Base-by-base conservation (phyloP, 2,888 invertebrate species). In the Melitaea athalia region DNA sequence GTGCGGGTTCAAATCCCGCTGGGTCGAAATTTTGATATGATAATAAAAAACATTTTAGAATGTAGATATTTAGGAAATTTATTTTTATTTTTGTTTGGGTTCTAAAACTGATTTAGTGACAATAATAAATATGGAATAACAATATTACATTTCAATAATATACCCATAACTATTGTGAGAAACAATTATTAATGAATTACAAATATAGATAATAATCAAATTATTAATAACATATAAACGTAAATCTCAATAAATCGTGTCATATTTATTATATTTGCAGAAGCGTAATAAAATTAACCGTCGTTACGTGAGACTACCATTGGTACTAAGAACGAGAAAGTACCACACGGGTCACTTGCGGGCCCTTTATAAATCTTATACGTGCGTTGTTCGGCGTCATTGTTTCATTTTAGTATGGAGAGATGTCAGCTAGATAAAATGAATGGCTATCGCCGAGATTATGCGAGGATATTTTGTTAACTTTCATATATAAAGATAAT, bases 301-400 rank as follows among this genome's bases (percentile, higher is more conserved):
- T 63, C 61, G 69, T 74, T 73, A 73, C 68, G 67, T 62, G 68
- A 65, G 67, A 52, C 64, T 67, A 70, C 62, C 42, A 57, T 57
- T 33, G 53, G 33, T 33, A 55, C 53, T 53, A 14, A 53, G 53
- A 31, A 24, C 38, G 55, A 60, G 65, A 61, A 66, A 63, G 63
- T 63, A 68, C 57, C 52, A 63, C 72, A 62, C 67, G 64, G 76
- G 76, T 76, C 76, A 75, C 69, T 69, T 38, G 64, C 68, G 63
- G 68, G 66, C 70, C 69, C 73, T 73, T 72, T 72, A 76, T 75
- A 76, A 74, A 75, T 75, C 74, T 72, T 62, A 67, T 68, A 69
- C 64, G 68, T 68, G 67, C 68, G 59, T 59, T 62, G 68, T 49
- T 33, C 17, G 33, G 53, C 66, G 71, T 69, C 71, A 57, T 68